phyloP scores from a whole-genome alignment of 2,113 vertebrate genomes.

The Gallinago media region DNA sequence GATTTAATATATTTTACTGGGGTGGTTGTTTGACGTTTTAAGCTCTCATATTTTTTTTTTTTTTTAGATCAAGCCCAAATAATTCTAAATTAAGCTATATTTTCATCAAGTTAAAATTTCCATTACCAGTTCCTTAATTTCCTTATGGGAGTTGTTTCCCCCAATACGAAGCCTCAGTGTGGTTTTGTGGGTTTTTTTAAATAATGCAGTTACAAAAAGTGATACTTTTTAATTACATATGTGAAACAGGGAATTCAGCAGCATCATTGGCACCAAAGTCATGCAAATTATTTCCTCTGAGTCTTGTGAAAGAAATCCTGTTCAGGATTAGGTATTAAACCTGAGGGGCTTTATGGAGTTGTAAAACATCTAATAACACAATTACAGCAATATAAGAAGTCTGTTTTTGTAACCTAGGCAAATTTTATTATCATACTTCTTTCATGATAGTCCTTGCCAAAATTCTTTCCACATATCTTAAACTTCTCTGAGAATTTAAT shows the following conservation, averaged over 20 bases:
- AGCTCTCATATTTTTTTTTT: background rate
- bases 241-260: background rate
- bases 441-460: background rate
- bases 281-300: background rate
- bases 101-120: too few species aligned
- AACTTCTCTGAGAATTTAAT: background rate
- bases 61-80: background rate
- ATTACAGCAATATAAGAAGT: background rate
- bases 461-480: background rate
- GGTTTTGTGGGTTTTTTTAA: background rate
- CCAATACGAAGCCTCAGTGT: background rate
- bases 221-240: background rate
- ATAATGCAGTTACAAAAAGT: background rate
- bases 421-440: background rate
- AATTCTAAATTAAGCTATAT: too few species aligned
- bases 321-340: slow-evolving; percentile 20
- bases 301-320: background rate
- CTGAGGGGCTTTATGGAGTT: background rate
- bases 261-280: background rate
- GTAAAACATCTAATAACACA: background rate
- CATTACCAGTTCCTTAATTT: too few species aligned
- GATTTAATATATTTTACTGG: background rate
- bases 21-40: accelerated
- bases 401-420: background rate
- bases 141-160: too few species aligned